Evolutionary conservation across 2,888 invertebrate species (phyloP).

Genomic region (Troides helena): DNA sequence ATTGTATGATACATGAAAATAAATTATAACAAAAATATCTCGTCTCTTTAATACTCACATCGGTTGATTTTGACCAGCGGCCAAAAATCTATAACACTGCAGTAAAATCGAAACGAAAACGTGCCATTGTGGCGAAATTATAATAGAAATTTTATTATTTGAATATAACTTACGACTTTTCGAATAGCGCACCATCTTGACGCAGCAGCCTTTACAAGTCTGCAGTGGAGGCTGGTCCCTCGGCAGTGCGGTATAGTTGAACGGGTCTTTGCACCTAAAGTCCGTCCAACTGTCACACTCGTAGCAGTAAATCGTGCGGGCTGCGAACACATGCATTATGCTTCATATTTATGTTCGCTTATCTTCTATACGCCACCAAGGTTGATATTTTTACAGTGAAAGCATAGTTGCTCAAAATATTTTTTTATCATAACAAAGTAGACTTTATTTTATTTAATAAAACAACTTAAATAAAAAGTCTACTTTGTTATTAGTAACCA

Average conservation of each 20-base stretch:
- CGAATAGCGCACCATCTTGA: constrained; percentile 96
- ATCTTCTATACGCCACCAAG: not conserved
- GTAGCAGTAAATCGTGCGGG: constrained; percentile 94
- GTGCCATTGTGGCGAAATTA: not conserved
- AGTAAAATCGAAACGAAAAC: not conserved
- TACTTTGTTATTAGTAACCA: too few relatives aligned
- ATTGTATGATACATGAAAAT: too few relatives aligned
- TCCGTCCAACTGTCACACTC: constrained; percentile 97
- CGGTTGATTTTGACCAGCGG: too few relatives aligned
- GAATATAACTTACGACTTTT: constrained; percentile 90
- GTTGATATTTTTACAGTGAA: not conserved
- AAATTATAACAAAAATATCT: too few relatives aligned
- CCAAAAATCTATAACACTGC: too few relatives aligned
- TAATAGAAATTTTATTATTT: not conserved
- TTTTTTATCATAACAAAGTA: not conserved
- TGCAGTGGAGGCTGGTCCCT: constrained; percentile 92
- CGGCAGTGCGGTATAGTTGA: constrained; percentile 94
- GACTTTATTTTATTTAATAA: too few relatives aligned
- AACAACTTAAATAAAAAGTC: too few relatives aligned
- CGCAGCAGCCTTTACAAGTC: constrained; percentile 96
- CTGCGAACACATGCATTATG: constrained; percentile 65
- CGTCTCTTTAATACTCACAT: too few relatives aligned
- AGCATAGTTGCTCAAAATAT: not conserved
- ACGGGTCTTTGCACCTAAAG: constrained; percentile 93
- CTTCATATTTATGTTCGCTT: constrained; percentile 1